Percentiles rank a stretch among this genome's conserved stretches.
Evolutionary conservation across 2,113 vertebrate species (phyloP).

Genomic region (Dicrurus megarhynchus): DNA sequence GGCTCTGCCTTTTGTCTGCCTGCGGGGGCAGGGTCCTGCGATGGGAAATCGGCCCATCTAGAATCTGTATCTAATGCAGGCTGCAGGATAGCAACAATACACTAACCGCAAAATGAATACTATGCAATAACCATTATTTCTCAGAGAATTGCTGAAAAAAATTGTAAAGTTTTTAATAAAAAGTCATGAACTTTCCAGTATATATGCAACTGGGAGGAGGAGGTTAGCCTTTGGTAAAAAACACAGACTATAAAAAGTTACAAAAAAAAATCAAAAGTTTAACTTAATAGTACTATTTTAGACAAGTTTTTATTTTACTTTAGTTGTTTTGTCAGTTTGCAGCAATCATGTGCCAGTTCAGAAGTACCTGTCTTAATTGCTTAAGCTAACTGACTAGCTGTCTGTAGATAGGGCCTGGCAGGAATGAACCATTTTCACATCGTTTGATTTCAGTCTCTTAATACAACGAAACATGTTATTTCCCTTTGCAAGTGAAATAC

Average conservation of each 20-base stretch:
- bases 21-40: no score
- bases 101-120: not conserved
- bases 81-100: no score
- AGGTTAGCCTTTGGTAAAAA: not conserved
- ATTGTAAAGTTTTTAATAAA: not conserved
- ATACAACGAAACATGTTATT: not conserved
- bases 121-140: not conserved
- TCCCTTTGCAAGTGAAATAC: not conserved
- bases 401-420: not conserved
- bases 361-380: not conserved
- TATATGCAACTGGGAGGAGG: fast-evolving
- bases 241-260: fast-evolving
- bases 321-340: not conserved
- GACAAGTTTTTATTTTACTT: not conserved
- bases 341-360: not conserved
- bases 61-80: no score
- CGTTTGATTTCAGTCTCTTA: not conserved
- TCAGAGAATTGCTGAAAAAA: not conserved
- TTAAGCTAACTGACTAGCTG: not conserved
- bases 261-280: not conserved
- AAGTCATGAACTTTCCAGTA: not conserved
- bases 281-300: not conserved
- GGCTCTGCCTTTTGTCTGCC: no score
- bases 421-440: not conserved
- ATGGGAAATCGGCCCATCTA: no score